Evolutionary conservation across 2,797 vertebrate genomes (phyloP).

Genomic region (Arrhamphus sclerolepis): DNA sequence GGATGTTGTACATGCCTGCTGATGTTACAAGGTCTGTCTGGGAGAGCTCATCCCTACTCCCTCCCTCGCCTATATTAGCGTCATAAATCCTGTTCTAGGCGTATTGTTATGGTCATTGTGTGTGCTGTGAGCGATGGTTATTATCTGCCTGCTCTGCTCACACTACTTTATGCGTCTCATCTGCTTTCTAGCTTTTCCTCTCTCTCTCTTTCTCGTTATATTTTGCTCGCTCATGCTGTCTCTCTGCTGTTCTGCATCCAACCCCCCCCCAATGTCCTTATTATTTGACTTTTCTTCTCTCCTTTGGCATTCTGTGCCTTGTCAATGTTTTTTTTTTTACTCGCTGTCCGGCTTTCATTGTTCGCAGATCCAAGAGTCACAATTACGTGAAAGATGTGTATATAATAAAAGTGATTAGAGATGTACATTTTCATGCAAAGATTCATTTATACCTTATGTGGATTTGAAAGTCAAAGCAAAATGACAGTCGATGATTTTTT

Average conservation of each 20-base stretch:
- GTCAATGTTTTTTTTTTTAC: slow-evolving; percentile 28
- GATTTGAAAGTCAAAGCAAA: not conserved
- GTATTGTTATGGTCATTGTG: slow-evolving; percentile 85
- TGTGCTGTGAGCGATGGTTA: slow-evolving; percentile 83
- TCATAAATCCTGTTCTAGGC: slow-evolving; percentile 80
- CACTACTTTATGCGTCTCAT: slow-evolving; percentile 78
- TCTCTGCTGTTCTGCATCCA: slow-evolving; percentile 35
- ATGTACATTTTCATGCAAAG: not conserved
- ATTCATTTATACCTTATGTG: not conserved
- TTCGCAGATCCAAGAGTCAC: slow-evolving; percentile 15
- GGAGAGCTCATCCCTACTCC: slow-evolving; percentile 42
- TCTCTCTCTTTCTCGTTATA: slow-evolving; percentile 37
- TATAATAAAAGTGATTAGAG: not conserved
- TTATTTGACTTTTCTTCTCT: slow-evolving; percentile 23
- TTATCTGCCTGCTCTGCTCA: slow-evolving; percentile 75
- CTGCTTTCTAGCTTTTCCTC: slow-evolving; percentile 48
- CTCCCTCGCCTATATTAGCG: slow-evolving; percentile 75
- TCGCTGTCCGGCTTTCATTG: slow-evolving; percentile 7
- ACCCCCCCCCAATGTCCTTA: slow-evolving; percentile 34
- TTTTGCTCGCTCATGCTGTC: slow-evolving; percentile 21
- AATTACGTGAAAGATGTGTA: slow-evolving; percentile 1
- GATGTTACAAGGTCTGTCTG: slow-evolving; percentile 47
- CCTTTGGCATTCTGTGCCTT: slow-evolving; percentile 29
- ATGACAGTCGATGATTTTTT: too few relatives aligned
- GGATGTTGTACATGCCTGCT: slow-evolving; percentile 53